Evolutionary conservation across 2,888 invertebrate species (phyloP).

Genomic region (Phalera bucephala): DNA sequence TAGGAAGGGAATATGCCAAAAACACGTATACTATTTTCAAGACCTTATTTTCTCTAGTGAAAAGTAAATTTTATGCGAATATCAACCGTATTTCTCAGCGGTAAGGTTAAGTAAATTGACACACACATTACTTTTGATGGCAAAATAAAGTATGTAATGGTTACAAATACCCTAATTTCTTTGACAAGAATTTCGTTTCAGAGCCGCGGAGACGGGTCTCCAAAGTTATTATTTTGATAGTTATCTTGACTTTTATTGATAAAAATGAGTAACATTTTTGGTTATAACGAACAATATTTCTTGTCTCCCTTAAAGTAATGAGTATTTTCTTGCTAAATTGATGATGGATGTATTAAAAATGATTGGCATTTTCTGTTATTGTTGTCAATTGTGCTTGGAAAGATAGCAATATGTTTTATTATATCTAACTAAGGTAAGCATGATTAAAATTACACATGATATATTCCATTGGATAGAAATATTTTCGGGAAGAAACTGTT

Average conservation of each 20-base stretch:
- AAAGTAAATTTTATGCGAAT: background rate
- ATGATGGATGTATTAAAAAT: slow-evolving; percentile 8
- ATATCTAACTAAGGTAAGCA: too few relatives aligned
- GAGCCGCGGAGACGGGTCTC: slow-evolving; percentile 17
- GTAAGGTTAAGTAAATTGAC: slow-evolving; percentile 4
- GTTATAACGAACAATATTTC: slow-evolving; percentile 12
- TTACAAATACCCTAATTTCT: slow-evolving; percentile 30
- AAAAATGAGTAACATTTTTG: slow-evolving; percentile 14
- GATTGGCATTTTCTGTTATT: slow-evolving; percentile 13
- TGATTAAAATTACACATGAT: too few relatives aligned
- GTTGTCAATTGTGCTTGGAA: slow-evolving; percentile 1
- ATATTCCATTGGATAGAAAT: too few relatives aligned
- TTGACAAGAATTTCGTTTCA: slow-evolving; percentile 39
- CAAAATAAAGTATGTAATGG: background rate
- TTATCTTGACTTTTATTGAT: slow-evolving; percentile 24
- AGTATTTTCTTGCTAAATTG: slow-evolving; percentile 4
- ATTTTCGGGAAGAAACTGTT: too few relatives aligned
- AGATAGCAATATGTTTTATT: background rate
- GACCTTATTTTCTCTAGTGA: background rate
- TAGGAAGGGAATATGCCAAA: slow-evolving; percentile 14
- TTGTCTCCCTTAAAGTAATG: slow-evolving; percentile 9
- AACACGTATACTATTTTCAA: slow-evolving; percentile 12
- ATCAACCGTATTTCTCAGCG: background rate
- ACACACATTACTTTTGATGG: background rate
- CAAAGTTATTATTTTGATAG: slow-evolving; percentile 22